Conservation (phyloP, 2,888 invertebrate species). For the Limnephilus auricula region DNA sequence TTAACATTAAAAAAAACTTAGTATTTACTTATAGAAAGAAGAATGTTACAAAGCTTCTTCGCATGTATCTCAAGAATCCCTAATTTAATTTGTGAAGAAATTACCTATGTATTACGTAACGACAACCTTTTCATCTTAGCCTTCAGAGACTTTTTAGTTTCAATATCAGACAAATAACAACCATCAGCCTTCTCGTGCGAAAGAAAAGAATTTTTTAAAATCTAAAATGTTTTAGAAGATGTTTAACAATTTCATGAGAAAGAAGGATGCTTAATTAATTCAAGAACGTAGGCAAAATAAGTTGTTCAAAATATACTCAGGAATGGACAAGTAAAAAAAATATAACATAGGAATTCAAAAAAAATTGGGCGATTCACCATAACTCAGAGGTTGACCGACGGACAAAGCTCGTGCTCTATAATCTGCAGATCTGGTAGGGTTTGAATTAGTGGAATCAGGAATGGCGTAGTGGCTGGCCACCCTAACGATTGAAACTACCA, state of each 20-base stretch:
- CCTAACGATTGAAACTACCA: background rate
- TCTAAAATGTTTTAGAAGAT: background rate
- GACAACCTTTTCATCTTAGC: background rate
- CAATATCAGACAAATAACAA: background rate
- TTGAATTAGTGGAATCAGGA: conserved; percentile 32
- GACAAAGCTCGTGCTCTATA: conserved; percentile 12
- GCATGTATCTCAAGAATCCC: background rate
- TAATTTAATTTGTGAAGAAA: background rate
- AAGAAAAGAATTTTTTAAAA: background rate
- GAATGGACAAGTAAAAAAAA: background rate
- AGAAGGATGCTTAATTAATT: background rate
- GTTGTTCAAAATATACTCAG: background rate
- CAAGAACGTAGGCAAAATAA: background rate
- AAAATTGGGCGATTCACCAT: background rate
- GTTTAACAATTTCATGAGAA: background rate
- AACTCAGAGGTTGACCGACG: conserved; percentile 6
- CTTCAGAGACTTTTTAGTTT: background rate
- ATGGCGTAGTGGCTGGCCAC: conserved; percentile 4
- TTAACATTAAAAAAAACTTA: background rate
- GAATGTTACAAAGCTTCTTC: background rate
- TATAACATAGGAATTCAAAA: background rate
- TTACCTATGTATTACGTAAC: background rate
- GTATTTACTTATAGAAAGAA: background rate
- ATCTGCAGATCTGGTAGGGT: conserved; percentile 15
- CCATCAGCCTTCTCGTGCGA: background rate